Evolutionary conservation across 92 coral and sea anemone species (phyloP).

Genomic region (Diadumene lineata): DNA sequence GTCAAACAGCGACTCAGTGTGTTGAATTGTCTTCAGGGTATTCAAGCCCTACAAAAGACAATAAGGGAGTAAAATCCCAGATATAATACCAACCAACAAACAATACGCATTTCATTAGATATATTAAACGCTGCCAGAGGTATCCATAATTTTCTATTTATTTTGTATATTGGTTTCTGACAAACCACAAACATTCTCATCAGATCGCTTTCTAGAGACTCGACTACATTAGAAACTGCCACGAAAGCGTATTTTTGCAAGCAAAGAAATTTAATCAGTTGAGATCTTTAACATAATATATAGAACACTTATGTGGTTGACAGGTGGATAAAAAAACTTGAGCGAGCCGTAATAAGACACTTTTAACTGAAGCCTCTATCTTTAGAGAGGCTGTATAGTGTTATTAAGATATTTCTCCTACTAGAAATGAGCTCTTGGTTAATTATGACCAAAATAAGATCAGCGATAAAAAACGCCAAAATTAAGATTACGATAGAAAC

Average conservation of each 20-base stretch:
- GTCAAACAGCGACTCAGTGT: slow-evolving; percentile 10
- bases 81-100: too few species aligned
- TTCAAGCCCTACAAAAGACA: background rate
- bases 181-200: background rate
- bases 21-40: slow-evolving; percentile 5
- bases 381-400: background rate
- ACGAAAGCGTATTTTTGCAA: background rate
- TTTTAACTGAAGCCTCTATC: background rate
- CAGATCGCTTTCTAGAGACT: background rate
- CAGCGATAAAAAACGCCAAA: too few species aligned
- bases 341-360: background rate
- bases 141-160: too few species aligned
- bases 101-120: too few species aligned
- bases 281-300: background rate
- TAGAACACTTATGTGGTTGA: background rate
- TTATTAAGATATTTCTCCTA: background rate
- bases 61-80: background rate
- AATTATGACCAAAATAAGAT: too few species aligned
- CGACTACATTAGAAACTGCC: background rate
- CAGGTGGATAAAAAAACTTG: background rate
- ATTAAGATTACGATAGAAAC: too few species aligned
- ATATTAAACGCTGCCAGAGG: too few species aligned
- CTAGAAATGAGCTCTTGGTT: background rate
- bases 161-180: background rate
- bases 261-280: background rate